These are phyloP conservation scores for Charadrius vociferus DNA, from an alignment of 2,113 vertebrate species.

Conservation along the genomic window DNA sequence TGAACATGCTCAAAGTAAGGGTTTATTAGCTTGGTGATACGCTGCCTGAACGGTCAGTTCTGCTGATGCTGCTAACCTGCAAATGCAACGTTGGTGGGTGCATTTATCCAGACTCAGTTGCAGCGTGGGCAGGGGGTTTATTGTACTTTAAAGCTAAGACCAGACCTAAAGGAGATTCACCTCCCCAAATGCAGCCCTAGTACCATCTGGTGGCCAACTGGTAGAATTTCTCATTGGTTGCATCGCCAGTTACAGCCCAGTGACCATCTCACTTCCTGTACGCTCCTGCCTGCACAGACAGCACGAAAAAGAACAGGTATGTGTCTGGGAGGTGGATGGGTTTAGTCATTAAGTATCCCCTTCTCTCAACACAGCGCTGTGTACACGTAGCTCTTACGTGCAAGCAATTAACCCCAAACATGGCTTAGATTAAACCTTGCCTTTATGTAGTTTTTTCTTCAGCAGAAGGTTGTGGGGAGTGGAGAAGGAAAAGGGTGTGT, in stretches of 20 bases:
- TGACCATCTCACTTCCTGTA: not conserved
- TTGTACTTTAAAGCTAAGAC: not conserved
- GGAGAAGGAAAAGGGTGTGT: not conserved
- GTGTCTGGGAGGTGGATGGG: not conserved
- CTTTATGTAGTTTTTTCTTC: not conserved
- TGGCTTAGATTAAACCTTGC: not conserved
- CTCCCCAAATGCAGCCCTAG: not conserved
- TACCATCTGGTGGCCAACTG: not conserved
- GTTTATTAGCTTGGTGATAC: not conserved
- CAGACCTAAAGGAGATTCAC: not conserved
- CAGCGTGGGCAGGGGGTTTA: not conserved
- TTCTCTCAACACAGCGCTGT: not conserved
- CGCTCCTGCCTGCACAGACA: not conserved
- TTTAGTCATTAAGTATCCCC: not conserved
- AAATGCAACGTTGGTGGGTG: not conserved
- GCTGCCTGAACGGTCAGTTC: not conserved
- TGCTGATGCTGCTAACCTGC: not conserved
- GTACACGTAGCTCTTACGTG: not conserved
- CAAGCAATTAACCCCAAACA: not conserved
- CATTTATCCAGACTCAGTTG: not conserved
- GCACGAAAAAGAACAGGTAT: not conserved
- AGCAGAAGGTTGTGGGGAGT: not conserved
- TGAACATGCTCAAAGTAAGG: not conserved
- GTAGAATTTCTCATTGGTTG: not conserved
- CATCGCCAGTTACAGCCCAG: fast-evolving